phyloP scores from a whole-genome alignment of 2,797 vertebrate species.

The Huso huso region DNA sequence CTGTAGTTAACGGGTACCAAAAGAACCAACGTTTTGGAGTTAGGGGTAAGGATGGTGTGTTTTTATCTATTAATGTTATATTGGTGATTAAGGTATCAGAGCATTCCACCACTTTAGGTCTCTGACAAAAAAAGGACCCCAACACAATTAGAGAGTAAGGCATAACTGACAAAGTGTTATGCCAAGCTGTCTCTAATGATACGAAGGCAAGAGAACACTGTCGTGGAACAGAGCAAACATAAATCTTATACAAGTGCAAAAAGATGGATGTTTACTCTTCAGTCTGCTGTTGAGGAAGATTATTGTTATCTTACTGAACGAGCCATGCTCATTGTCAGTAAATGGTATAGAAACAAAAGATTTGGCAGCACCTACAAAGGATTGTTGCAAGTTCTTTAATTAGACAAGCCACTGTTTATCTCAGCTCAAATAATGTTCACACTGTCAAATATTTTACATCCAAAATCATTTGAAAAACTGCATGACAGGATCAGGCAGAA shows the following conservation, averaged over 20 bases:
- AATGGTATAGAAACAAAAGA: conserved; percentile 1
- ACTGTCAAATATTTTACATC: not conserved
- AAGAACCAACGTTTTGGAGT: too few species aligned
- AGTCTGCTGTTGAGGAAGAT: conserved; percentile 6
- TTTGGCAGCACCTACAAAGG: conserved; percentile 5
- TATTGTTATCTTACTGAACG: conserved; percentile 12
- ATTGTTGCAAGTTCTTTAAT: conserved; percentile 6
- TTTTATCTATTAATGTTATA: not conserved
- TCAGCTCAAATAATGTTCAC: not conserved
- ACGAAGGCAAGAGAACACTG: conserved; percentile 22
- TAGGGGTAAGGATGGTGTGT: not conserved
- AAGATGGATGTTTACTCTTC: conserved; percentile 6
- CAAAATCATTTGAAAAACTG: not conserved
- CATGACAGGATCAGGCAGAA: conserved; percentile 6
- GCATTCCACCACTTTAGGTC: conserved; percentile 36
- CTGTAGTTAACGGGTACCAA: too few species aligned
- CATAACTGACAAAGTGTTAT: too few species aligned
- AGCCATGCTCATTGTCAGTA: conserved; percentile 1
- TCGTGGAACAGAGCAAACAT: conserved; percentile 10
- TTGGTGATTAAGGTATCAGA: conserved; percentile 17
- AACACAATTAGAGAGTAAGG: conserved; percentile 30
- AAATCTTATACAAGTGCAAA: conserved; percentile 2
- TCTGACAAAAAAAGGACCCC: conserved; percentile 44
- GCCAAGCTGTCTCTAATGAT: conserved; percentile 18
- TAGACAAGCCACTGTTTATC: conserved; percentile 4